A percentile compares a stretch with the other conserved stretches of the same genome.
Conservation (phyloP, 2,113 vertebrate genomes). For the Colossoma macropomum region DNA sequence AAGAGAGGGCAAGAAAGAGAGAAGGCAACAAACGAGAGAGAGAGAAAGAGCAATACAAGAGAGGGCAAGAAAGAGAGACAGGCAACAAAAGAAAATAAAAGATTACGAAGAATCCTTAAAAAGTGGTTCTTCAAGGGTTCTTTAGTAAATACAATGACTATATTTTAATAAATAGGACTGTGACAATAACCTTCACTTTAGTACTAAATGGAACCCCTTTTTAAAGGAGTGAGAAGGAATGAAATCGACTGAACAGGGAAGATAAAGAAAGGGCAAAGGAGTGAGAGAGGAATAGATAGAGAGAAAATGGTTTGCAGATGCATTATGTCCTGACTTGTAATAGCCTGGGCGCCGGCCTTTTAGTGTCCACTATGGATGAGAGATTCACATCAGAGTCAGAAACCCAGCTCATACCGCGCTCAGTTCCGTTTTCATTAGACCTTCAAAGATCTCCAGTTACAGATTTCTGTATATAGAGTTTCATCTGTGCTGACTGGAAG, state of each 20-base stretch:
- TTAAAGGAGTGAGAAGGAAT: background rate
- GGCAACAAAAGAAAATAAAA: background rate
- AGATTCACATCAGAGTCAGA: background rate
- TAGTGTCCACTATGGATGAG: background rate
- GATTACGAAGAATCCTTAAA: no score
- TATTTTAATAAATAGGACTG: no score
- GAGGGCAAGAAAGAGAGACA: background rate
- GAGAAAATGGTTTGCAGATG: background rate
- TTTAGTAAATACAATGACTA: no score
- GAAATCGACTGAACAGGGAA: background rate
- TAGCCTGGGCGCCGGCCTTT: background rate
- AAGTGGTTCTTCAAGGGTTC: no score
- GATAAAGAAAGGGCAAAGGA: conserved; percentile 1
- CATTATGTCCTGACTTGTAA: no score
- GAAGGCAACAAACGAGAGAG: no score
- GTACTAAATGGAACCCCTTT: no score
- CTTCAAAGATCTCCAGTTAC: background rate
- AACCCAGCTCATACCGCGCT: background rate
- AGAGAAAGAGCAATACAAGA: no score
- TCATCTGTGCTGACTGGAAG: background rate
- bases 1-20: no score
- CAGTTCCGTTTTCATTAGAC: background rate
- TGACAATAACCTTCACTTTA: no score
- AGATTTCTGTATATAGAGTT: background rate
- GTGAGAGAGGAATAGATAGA: conserved; percentile 8